Evolutionary conservation across 2,113 vertebrate species (phyloP).

Genomic region (Myotis davidii): DNA sequence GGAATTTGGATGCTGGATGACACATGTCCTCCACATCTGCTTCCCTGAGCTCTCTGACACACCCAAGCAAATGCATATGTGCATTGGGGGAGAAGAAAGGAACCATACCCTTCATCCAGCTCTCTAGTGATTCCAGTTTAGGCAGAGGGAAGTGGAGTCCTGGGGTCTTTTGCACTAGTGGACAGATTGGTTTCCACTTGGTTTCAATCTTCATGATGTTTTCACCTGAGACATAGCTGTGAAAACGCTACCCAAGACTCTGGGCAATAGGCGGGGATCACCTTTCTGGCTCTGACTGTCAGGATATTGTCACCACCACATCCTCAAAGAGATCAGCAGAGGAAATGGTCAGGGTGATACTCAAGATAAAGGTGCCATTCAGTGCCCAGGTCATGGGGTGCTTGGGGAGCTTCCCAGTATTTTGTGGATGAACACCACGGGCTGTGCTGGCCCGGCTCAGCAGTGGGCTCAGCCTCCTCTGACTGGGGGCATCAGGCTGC

Average conservation of each 20-base stretch:
- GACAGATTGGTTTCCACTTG: neutral
- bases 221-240: neutral
- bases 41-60: neutral
- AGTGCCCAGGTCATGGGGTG: neutral
- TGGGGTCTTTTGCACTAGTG: neutral
- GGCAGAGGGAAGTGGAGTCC: neutral
- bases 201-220: neutral
- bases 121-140: neutral
- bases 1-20: neutral
- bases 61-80: neutral
- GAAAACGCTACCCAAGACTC: neutral
- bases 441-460: neutral
- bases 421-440: neutral
- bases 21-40: neutral
- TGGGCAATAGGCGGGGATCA: fast-evolving
- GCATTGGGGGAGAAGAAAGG: neutral
- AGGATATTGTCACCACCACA: neutral
- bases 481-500: neutral
- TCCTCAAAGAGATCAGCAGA: neutral
- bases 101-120: neutral
- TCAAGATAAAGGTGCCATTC: neutral
- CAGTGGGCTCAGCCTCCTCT: neutral
- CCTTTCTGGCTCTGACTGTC: neutral
- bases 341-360: neutral
- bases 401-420: neutral